Percentiles rank a stretch among this genome's conserved stretches.
These are phyloP conservation scores for Siniperca chuatsi DNA, from an alignment of 2,113 vertebrate species.

Conservation along the genomic window DNA sequence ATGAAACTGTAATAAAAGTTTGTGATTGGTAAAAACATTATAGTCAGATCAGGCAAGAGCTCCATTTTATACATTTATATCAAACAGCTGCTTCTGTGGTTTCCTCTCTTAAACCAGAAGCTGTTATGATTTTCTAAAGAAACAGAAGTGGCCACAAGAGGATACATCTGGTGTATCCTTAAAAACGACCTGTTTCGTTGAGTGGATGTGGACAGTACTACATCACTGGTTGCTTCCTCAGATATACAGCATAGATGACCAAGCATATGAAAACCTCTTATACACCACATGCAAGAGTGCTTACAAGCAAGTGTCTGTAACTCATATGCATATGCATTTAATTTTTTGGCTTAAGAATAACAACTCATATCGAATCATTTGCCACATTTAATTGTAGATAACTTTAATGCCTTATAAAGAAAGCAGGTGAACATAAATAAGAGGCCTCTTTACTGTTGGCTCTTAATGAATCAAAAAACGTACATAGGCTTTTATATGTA, in stretches of 20 bases:
- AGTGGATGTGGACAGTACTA: not conserved
- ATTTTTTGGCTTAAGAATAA: not conserved
- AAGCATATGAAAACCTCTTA: not conserved
- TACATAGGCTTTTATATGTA: not conserved
- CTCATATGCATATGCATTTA: not conserved
- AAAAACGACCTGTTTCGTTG: not conserved
- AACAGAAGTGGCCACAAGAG: conserved; percentile 9
- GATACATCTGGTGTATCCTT: not conserved
- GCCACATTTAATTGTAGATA: not conserved
- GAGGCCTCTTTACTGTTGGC: not conserved
- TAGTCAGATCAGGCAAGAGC: not conserved
- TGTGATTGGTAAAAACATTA: not conserved
- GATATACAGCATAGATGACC: not conserved
- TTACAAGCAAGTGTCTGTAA: not conserved
- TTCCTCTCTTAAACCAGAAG: not conserved
- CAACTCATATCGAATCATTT: not conserved
- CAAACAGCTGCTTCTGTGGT: conserved; percentile 8
- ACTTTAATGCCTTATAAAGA: not conserved
- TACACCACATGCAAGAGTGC: not conserved
- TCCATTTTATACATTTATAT: not conserved
- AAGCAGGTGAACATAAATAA: not conserved
- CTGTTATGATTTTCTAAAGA: conserved; percentile 1
- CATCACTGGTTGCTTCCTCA: not conserved
- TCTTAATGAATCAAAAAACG: not conserved
- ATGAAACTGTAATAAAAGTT: conserved; percentile 13